Conservation (phyloP, 2,113 vertebrate species). For the Callaeas wilsoni region DNA sequence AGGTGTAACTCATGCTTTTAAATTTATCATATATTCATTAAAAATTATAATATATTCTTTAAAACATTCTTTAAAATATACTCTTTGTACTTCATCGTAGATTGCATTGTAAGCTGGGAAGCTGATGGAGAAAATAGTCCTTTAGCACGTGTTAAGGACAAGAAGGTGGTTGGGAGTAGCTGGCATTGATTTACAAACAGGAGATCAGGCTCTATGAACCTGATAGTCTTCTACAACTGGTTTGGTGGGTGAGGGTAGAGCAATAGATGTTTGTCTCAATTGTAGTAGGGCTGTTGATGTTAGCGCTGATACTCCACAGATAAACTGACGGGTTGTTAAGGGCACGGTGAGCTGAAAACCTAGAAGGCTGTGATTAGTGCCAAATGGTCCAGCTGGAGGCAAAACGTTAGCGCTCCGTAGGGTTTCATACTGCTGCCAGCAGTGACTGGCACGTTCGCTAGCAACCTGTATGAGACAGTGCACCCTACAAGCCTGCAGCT, state of each 20-base stretch:
- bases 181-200: background rate
- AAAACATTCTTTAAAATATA: background rate
- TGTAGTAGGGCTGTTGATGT: background rate
- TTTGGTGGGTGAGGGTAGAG: background rate
- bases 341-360: background rate
- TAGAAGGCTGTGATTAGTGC: background rate
- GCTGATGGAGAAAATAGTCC: background rate
- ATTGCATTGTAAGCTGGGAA: background rate
- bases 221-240: background rate
- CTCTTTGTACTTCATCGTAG: background rate
- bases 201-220: background rate
- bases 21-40: background rate
- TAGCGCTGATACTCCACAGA: background rate
- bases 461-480: background rate
- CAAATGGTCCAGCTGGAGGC: background rate
- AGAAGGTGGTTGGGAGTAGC: background rate
- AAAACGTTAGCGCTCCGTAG: background rate
- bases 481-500: background rate
- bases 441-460: background rate
- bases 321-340: background rate
- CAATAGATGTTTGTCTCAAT: background rate
- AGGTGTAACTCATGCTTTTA: background rate
- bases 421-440: background rate
- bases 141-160: background rate
- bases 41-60: background rate